These are phyloP conservation scores for Apogon hyalosoma DNA, from an alignment of 2,797 vertebrate species.

Conservation along the genomic window DNA sequence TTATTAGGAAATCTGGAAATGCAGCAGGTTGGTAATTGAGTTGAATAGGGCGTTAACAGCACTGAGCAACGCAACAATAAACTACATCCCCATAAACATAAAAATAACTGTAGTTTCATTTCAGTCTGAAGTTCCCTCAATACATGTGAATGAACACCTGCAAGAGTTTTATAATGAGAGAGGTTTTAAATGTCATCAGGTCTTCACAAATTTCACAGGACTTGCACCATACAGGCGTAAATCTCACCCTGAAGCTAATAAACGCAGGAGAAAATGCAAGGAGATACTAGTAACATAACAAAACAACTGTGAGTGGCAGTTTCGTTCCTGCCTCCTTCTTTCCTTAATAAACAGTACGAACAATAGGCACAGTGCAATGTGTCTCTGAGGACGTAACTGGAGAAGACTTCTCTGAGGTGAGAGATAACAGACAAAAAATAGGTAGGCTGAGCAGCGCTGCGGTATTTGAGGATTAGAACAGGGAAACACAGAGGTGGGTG, in stretches of 20 bases:
- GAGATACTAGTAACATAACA: conserved; percentile 72
- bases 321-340: conserved; percentile 76
- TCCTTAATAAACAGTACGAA: conserved; percentile 65
- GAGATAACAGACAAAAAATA: conserved; percentile 37
- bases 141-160: conserved; percentile 2
- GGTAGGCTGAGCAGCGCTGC: conserved; percentile 34
- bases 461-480: conserved; percentile 51
- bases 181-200: not conserved
- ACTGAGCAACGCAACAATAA: not conserved
- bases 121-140: not conserved
- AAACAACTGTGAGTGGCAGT: conserved; percentile 75
- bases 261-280: conserved; percentile 50
- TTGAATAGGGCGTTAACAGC: too few relatives aligned
- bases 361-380: conserved; percentile 59
- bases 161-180: not conserved
- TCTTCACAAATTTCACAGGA: conserved; percentile 7
- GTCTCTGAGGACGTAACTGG: conserved; percentile 70
- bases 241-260: conserved; percentile 33
- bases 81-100: not conserved
- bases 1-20: too few relatives aligned
- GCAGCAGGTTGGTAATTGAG: too few relatives aligned
- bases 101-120: not conserved
- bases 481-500: conserved; percentile 45
- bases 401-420: conserved; percentile 51
- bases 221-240: not conserved